These are phyloP conservation scores for Enoplosus armatus DNA, from an alignment of 2,797 vertebrate species.

Conservation along the genomic window DNA sequence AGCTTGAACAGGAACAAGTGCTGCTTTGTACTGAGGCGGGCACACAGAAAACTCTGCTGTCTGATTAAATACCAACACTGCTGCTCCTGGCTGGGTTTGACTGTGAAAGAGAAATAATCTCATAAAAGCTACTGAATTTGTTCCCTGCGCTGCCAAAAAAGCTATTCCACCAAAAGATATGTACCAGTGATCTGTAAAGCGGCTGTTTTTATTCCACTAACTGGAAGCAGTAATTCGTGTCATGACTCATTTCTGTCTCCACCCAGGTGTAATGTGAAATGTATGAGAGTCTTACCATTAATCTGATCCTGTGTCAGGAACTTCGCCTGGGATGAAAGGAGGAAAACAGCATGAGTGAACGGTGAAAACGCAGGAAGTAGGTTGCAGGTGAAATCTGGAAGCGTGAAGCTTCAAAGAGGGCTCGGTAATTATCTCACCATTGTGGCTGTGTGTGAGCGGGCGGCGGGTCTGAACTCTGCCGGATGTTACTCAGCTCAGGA, in stretches of 20 bases:
- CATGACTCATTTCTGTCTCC: neutral
- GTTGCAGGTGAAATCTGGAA: neutral
- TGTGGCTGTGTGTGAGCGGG: neutral
- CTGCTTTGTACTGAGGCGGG: slow-evolving; percentile 21
- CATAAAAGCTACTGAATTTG: neutral
- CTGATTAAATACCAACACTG: neutral
- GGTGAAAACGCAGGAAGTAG: neutral
- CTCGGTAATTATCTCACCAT: slow-evolving; percentile 50
- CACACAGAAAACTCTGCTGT: neutral
- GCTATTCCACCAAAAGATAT: neutral
- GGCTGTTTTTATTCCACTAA: neutral
- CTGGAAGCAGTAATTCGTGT: too few relatives aligned
- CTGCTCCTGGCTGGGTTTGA: neutral
- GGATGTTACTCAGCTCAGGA: slow-evolving; percentile 22
- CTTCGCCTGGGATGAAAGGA: slow-evolving; percentile 84
- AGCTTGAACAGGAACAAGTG: slow-evolving; percentile 18
- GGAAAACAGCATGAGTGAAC: neutral
- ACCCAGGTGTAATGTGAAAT: neutral
- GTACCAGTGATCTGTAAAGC: neutral
- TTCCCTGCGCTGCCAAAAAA: neutral
- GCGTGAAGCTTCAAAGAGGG: neutral
- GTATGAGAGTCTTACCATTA: slow-evolving; percentile 82
- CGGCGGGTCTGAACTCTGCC: neutral
- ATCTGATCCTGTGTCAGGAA: slow-evolving; percentile 94
- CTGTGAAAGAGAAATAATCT: neutral